Conservation (phyloP, 2,113 vertebrate genomes). For the Pterophyllum scalare region DNA sequence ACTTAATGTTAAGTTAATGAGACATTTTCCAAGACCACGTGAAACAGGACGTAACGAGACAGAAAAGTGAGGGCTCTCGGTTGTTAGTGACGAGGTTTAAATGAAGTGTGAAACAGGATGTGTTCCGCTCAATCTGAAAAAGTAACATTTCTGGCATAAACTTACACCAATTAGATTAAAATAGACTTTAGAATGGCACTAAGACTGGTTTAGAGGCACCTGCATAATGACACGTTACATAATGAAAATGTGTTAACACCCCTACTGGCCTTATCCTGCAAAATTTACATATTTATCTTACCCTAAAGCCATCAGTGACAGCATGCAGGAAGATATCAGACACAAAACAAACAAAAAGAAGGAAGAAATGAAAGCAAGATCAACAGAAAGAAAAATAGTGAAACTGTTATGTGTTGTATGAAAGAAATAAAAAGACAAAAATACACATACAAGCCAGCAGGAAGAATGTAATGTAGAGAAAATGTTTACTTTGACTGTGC, state of each 20-base stretch:
- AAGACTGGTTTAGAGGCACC: conserved; percentile 35
- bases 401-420: conserved; percentile 49
- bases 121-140: conserved; percentile 19
- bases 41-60: conserved; percentile 28
- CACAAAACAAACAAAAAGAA: conserved; percentile 66
- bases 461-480: neutral
- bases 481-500: conserved; percentile 86
- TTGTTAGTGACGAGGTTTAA: conserved; percentile 31
- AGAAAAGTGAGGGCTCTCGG: conserved; percentile 23
- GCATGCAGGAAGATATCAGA: conserved; percentile 89
- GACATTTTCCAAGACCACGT: conserved; percentile 12
- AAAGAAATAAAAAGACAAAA: conserved; percentile 39
- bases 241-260: conserved; percentile 37
- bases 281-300: conserved; percentile 69
- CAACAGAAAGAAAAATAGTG: conserved; percentile 61
- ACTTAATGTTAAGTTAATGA: neutral
- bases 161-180: conserved; percentile 27
- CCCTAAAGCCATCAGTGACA: conserved; percentile 86
- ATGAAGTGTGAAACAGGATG: conserved; percentile 23
- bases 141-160: conserved; percentile 17
- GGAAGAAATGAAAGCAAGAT: conserved; percentile 54
- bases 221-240: conserved; percentile 42
- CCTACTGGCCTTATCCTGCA: conserved; percentile 57
- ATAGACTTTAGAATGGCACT: conserved; percentile 27
- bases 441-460: conserved; percentile 39